Percentiles rank a stretch among this genome's conserved stretches.
phyloP scores from a whole-genome alignment of 2,888 invertebrate species.

The Sylvicola cinctus region DNA sequence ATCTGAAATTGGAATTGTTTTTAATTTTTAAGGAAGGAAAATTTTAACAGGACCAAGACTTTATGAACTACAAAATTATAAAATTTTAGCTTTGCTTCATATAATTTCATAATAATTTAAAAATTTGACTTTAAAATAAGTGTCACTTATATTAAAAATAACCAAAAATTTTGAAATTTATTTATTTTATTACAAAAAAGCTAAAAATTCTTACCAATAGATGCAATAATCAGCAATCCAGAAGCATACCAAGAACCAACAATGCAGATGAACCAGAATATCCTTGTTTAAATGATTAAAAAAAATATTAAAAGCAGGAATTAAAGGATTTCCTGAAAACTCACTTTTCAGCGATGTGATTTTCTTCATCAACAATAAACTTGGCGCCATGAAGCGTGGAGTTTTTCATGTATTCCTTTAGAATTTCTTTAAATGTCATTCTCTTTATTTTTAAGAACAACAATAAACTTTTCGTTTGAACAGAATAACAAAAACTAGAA shows the following conservation, averaged over 20 bases:
- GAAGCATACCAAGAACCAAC: constrained; percentile 47
- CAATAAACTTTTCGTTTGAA: too few species aligned
- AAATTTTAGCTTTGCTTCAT: not conserved
- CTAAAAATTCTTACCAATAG: too few species aligned
- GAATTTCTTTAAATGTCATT: constrained; percentile 8
- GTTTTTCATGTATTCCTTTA: constrained; percentile 40
- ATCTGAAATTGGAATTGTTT: constrained; percentile 14
- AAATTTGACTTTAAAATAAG: too few species aligned
- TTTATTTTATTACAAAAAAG: too few species aligned
- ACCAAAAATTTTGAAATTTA: too few species aligned
- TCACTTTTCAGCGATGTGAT: constrained; percentile 33
- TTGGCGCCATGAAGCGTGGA: constrained; percentile 51
- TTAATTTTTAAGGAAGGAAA: too few species aligned
- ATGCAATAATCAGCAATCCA: constrained; percentile 36
- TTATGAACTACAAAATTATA: too few species aligned
- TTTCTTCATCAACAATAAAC: constrained; percentile 41
- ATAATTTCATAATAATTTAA: not conserved
- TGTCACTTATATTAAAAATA: too few species aligned
- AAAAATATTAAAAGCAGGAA: not conserved
- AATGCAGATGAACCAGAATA: constrained; percentile 46
- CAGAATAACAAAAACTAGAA: too few species aligned
- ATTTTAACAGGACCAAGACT: too few species aligned
- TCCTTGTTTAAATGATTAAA: constrained; percentile 17
- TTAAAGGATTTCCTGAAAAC: not conserved
- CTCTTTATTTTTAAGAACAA: too few species aligned